These are phyloP conservation scores for Helicolenus hilgendorfi DNA, from an alignment of 2,797 vertebrate species.

Conservation along the genomic window DNA sequence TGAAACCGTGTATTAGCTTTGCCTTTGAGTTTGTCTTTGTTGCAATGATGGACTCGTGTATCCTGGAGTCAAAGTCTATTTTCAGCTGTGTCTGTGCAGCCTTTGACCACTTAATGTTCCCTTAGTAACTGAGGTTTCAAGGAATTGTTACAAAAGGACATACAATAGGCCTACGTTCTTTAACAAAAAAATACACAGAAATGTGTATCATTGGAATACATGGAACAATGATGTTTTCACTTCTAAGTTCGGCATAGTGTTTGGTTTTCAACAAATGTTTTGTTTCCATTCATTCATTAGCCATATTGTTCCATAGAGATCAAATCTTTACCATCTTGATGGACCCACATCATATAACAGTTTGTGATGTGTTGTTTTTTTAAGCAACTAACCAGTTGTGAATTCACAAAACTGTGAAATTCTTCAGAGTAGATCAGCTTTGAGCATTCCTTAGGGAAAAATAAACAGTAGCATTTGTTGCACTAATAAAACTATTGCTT, in stretches of 20 bases:
- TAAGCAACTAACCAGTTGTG: neutral
- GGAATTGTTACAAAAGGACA: neutral
- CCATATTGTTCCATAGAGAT: neutral
- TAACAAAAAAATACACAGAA: neutral
- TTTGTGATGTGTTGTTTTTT: neutral
- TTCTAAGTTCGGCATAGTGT: neutral
- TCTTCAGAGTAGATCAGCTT: conserved; percentile 68
- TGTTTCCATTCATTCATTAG: neutral
- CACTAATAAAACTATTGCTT: conserved; percentile 71
- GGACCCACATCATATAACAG: neutral
- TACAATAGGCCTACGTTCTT: neutral
- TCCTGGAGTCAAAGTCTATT: conserved; percentile 25
- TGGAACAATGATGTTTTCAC: neutral
- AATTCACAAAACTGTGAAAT: conserved; percentile 46
- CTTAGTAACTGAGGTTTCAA: neutral
- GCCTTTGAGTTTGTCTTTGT: neutral
- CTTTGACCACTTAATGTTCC: neutral
- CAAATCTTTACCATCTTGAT: neutral
- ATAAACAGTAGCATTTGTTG: conserved; percentile 84
- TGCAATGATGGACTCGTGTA: neutral
- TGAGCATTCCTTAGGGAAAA: conserved; percentile 66
- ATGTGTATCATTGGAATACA: neutral
- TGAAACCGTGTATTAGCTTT: neutral
- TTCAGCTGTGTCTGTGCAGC: neutral
- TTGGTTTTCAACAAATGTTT: neutral